Base-by-base conservation (phyloP, 2,888 invertebrate genomes). In the Drosophila nr. perissopoda region DNA sequence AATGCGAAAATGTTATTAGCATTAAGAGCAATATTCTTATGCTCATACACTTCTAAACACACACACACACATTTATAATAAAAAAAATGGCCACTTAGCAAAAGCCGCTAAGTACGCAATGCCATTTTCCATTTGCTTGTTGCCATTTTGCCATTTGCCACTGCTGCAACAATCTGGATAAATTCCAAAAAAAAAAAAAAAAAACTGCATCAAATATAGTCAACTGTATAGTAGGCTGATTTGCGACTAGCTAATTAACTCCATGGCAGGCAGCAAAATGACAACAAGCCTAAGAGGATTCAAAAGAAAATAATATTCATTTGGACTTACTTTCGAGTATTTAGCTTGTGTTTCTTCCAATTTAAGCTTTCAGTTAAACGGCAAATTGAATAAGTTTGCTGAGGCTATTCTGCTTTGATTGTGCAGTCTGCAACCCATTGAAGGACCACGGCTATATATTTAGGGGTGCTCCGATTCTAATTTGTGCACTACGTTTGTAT, bases 1-100 rank as follows among this genome's bases (percentile, higher is more conserved):
- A 77, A 72, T 82, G 82, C 63, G 60, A 84, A 77, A 83, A 84
- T 79, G 74, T 73, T 79, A 84, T 83, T 82, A 87, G 71, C 82
- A 73, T 80, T 84, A 71, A 70, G 60, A 70, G 65, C 66, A 56
- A 61, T 52, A 69, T 56, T 38, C 53, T 67, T 58, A 62, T 33
- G 49, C 57, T 68, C 40, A 34, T 27, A 45, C 21, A 21, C 45
- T 29, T 52, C 29, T 40, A 38, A n/a, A 69, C 34, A 61, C 59
- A 34, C 45, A 25, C 25, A 42, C 34, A 21, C 3, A 25, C 21
- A 7, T 27, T 36, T 33, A 57, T 69, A 53, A 45, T 45, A 45
- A 45, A 45, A 45, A 45, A 45, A 45, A 45, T 45, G 18, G 45
- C 52, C 64, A 65, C 72, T 69, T 51, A 59, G 66, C 54, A 27